Evolutionary conservation across 2,888 invertebrate genomes (phyloP).

Genomic region (Monoplex corrugatus): DNA sequence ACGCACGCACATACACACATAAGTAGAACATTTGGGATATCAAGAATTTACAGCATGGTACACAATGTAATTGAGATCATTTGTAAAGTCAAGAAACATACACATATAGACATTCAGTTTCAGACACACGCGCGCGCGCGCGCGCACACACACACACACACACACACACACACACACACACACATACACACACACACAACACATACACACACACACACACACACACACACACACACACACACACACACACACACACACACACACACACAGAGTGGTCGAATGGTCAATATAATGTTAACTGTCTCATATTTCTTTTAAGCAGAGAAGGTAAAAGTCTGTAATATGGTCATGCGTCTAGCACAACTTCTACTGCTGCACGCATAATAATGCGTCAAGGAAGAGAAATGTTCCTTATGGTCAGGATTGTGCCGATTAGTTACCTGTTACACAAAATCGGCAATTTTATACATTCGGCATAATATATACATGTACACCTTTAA

Average conservation of each 20-base stretch:
- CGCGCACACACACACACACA: not conserved
- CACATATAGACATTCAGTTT: not conserved
- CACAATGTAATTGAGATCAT: not conserved
- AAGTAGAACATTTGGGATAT: not conserved
- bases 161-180: not conserved
- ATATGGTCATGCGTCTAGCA: not conserved
- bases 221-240: not conserved
- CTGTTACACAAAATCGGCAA: too few relatives aligned
- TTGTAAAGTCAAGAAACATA: not conserved
- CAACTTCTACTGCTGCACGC: not conserved
- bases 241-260: constrained; percentile 13
- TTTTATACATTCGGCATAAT: not conserved
- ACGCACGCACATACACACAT: not conserved
- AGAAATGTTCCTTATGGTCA: too few relatives aligned
- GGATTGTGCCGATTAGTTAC: not conserved
- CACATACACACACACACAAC: not conserved
- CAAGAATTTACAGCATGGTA: not conserved
- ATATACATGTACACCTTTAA: too few relatives aligned
- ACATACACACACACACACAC: constrained; percentile 8
- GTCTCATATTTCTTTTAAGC: not conserved
- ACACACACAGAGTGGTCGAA: not conserved
- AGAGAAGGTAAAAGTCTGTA: not conserved
- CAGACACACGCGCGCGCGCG: not conserved
- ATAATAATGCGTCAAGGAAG: too few relatives aligned
- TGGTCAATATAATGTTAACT: too few relatives aligned